phyloP scores from a whole-genome alignment of 2,797 vertebrate genomes.

The Manis javanica region DNA sequence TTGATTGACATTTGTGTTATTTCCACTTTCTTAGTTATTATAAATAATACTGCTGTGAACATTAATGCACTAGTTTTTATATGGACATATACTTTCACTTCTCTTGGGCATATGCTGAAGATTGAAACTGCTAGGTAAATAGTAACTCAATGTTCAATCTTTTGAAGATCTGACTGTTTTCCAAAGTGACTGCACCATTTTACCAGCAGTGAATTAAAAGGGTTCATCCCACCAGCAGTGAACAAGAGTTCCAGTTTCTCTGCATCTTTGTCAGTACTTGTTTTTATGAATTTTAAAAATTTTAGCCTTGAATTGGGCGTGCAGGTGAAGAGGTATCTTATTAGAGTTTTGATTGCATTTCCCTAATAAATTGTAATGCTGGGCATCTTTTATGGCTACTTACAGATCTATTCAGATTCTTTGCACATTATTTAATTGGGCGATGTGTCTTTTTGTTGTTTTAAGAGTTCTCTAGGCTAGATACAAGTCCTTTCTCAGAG shows the following conservation, averaged over 20 bases:
- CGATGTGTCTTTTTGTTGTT: neutral
- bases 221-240: neutral
- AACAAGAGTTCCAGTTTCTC: neutral
- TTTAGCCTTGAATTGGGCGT: neutral
- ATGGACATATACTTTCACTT: neutral
- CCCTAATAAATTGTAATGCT: neutral
- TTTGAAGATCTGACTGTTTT: neutral
- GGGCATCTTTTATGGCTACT: neutral
- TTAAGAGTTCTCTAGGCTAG: neutral
- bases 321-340: neutral
- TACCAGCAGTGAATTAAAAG: neutral
- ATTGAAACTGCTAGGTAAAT: neutral
- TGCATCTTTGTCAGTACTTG: neutral
- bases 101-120: neutral
- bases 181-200: neutral
- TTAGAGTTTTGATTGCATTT: neutral
- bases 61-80: neutral
- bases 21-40: neutral
- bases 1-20: neutral
- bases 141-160: neutral
- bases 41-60: neutral
- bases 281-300: neutral
- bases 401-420: neutral
- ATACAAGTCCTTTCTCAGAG: neutral
- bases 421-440: neutral